Base-by-base conservation (phyloP, 2,888 invertebrate species). In the Mimas tiliae region DNA sequence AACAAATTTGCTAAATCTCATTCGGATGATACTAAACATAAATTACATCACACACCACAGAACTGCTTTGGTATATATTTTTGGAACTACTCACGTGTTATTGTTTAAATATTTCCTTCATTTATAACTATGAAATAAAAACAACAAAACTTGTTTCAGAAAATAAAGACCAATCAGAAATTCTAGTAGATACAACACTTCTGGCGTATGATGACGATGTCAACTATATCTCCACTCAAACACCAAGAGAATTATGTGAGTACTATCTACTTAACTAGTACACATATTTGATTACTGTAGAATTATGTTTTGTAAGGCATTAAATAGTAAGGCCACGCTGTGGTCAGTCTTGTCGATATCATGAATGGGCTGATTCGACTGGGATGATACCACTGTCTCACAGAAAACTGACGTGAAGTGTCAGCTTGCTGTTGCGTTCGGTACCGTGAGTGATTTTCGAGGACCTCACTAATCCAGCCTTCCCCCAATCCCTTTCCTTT, bases 161-260 rank as follows among this genome's bases (percentile, higher is more conserved):
- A 2, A 62, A 72, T 50, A 64, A 74, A 38, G 77, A 78, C 27
- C 70, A 72, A 34, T 64, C 77, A 2, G 0, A 75, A 0, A 68
- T 72, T 2, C 71, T 72, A 1, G 48, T 83, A 0, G 83, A 83
- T 38, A 78, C 78, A 0, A 76, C 82, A 0, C 62, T 82, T 0
- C 33, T 84, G 33, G 71, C 84, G 0, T 84, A 83, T 34, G 83
- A 83, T 47, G 79, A 82, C 66, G 82, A 79, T 6, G 70, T 76
- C 0, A 71, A 79, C 34, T 73, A 68, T 9, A 55, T 81, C 0
- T 73, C 71, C 0, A 71, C 53, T 0, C 55, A 76, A 1, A 69
- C 66, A 11, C 21, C 68, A 6, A 76, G 72, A 34, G 74, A 75
- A 62, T 45, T 70, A n/a, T 70, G 79, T 81, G 64, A 72, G 79